Base-by-base conservation (phyloP, 23 tunicate genomes). In the Trididemnum miniatum region DNA sequence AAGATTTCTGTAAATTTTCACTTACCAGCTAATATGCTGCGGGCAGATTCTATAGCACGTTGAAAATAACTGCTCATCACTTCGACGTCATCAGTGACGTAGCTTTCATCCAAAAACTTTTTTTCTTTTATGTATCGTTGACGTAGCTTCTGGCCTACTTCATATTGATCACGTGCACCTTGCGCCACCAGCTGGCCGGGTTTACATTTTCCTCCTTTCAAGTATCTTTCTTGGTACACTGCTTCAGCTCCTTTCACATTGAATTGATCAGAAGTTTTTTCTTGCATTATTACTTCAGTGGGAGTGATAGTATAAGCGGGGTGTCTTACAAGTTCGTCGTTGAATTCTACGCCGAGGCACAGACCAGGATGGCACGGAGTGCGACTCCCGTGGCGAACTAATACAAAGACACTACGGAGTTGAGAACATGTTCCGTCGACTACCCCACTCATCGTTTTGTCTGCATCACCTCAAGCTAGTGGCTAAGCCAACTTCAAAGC, bases 11-110 rank as follows among this genome's bases (percentile, higher is more conserved):
- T 44, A 9, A 44, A 15, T 44, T 15, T 44, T 44, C 54, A n/a
- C 54, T 7, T 44, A 80, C 84, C 84, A 50, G 84, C 75, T 65
- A 80, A 38, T 26, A 80, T 39, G 76, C 84, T 31, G 31, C 84
- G 35, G 27, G 84, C 76, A 7, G 84, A 80, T 35, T 62, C 74
- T 28, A 80, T 35, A 15, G 84, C 40, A 35, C 84, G 49, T 37
- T 49, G 60, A 5, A 38, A 50, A 2, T 38, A 50, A 62, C 84
- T 80, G 75, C 40, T 50, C 0, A 35, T 60, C 24, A 80, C 75
- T 9, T 65, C 20, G 20, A 80, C 29, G n/a, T 80, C 76, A 25
- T 80, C 63, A 9, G 1, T 30, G 20, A 5, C 62, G 39, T 37
- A 36, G 28, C 37, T 62, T 23, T 5, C 59, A 18, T 44, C 22